These are phyloP conservation scores for Augochlorella aurata DNA, from an alignment of 2,888 invertebrate species.

Conservation along the genomic window DNA sequence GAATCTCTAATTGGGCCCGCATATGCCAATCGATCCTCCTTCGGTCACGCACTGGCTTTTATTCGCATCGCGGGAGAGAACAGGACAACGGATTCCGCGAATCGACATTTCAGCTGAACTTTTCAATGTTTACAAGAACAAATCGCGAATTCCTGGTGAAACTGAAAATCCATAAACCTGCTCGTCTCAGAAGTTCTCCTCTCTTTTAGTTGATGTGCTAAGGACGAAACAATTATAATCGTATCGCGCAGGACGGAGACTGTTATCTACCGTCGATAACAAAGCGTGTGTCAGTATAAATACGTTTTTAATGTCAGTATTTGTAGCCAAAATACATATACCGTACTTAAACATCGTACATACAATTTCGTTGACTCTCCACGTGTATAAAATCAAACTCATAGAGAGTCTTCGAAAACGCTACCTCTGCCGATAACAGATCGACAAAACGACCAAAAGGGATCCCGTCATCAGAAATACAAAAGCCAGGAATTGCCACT, in stretches of 20 bases:
- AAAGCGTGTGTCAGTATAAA: no score
- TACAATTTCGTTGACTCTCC: neutral
- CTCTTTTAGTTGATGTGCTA: neutral
- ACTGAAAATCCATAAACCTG: neutral
- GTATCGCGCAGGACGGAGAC: neutral
- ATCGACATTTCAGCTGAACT: conserved; percentile 46
- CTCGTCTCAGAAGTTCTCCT: conserved; percentile 3
- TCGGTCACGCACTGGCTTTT: conserved; percentile 44
- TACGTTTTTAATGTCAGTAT: neutral
- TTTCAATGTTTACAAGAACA: conserved; percentile 19
- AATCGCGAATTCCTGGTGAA: neutral
- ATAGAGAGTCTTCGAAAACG: no score
- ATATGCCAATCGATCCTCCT: conserved; percentile 58
- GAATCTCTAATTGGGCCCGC: conserved; percentile 62
- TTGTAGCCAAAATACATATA: neutral
- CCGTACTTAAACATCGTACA: neutral
- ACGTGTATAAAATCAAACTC: no score
- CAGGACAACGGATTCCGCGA: conserved; percentile 15
- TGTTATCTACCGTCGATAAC: conserved; percentile 38
- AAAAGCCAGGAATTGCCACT: neutral
- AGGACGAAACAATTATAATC: neutral
- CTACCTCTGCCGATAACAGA: conserved; percentile 33
- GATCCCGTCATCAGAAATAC: neutral
- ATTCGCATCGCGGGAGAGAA: conserved; percentile 35
- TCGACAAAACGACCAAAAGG: no score